Conservation (phyloP, 2,113 vertebrate species). For the Beaufortia kweichowensis region DNA sequence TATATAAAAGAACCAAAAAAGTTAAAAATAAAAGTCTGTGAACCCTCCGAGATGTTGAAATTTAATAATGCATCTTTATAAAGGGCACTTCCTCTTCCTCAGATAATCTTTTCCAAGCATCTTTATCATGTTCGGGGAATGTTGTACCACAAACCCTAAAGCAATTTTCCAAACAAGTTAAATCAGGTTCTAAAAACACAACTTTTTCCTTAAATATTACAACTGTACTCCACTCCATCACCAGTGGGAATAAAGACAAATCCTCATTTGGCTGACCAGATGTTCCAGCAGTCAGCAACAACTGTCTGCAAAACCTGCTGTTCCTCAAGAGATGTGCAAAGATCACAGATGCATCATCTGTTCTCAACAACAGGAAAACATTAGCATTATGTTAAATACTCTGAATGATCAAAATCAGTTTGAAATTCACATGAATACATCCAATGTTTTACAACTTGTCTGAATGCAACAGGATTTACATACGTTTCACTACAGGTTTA, state of each 20-base stretch:
- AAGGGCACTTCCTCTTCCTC: constrained; percentile 30
- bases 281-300: constrained; percentile 69
- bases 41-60: no score
- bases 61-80: constrained; percentile 59
- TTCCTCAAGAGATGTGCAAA: constrained; percentile 54
- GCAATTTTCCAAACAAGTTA: constrained; percentile 67
- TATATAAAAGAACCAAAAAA: neutral
- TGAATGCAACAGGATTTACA: no score
- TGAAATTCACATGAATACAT: neutral
- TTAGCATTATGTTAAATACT: constrained; percentile 12
- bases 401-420: neutral
- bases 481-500: neutral
- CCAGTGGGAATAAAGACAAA: constrained; percentile 53
- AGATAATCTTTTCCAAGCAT: constrained; percentile 20
- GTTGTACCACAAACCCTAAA: constrained; percentile 47
- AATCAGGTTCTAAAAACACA: constrained; percentile 68
- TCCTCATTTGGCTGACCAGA: constrained; percentile 65
- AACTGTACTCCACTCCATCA: constrained; percentile 45
- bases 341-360: constrained; percentile 54
- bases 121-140: constrained; percentile 45
- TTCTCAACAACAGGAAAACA: constrained; percentile 50
- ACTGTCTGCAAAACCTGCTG: constrained; percentile 63
- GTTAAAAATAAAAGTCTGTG: no score
- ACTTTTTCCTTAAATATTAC: constrained; percentile 65
- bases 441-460: no score